Base-by-base conservation (phyloP, 1,140 invertebrate genomes). In the Drosophila baimaii region DNA sequence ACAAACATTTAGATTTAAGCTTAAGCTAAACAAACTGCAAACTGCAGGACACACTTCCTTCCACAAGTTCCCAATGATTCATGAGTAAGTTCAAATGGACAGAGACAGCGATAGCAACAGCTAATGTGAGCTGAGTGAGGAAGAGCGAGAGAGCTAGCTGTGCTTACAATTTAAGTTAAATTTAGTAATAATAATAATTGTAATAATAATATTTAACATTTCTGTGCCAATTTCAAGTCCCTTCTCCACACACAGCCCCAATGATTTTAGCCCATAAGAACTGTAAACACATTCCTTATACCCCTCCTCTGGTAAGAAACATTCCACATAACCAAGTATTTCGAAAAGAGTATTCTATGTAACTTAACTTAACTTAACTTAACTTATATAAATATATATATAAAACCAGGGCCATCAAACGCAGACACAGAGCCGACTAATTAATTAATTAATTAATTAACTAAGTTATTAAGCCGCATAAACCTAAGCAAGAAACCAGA, bases 251-350 rank as follows among this genome's bases (percentile, higher is more conserved):
- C 12, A 46, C 33, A 15, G 13, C 17, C 12, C 37, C 44, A 41
- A 65, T 41, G 23, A 57, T 15, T 17, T 44, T 43, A 62, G 19
- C 2, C 3, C 5, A 29, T 65, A 62, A 65, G 63, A 65, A 27
- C 19, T 52, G 21, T 47, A 57, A 25, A 70, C 68, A 71, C 68
- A 71, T 71, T 71, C 68, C 65, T 71, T 17, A 52, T 41, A 41
- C 12, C 17, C 37, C 25, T 3, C 15, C 23, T 5, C 23, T n/a
- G 12, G n/a, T 9, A 27, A 19, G 23, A 68, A 7, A 37, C 68
- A 71, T 71, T 71, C 68, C 68, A 58, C 31, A 52, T 17, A 66
- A 71, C 68, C 29, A 71, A 71, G 68, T 71, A 71, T 70, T 71
- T 58, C 43, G 25, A 49, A 47, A 39, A 39, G 29, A 71, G 68